Base-by-base conservation (phyloP, 2,797 vertebrate species). In the Okamejei kenojei region DNA sequence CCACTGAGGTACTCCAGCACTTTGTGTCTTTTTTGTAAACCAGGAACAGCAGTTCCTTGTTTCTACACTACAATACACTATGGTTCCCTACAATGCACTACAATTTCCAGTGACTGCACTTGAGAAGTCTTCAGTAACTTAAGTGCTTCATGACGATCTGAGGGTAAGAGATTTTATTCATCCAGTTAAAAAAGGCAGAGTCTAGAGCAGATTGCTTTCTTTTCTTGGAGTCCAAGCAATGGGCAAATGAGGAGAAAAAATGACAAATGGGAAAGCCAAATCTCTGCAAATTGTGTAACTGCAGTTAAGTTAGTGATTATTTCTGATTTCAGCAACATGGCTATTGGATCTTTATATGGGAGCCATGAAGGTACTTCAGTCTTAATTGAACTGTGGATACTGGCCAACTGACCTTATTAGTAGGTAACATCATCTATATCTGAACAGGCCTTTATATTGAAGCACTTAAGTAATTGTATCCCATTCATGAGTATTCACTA, bases 401-500 rank as follows among this genome's bases (percentile, higher is more conserved):
- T 76, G 68, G 10, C 10, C 35, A 76, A 13, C 90, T 92, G 71
- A 92, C 90, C 71, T 29, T 54, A 91, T 45, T 54, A 38, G 38
- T 76, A 76, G 71, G 90, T 54, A 92, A 73, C 88, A 45, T 74
- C 71, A 76, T 74, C 35, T 76, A 13, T 76, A 92, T 74, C n/a
- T 92, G 71, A 92, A 73, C 90, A 54, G 90, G 35, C 90, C n/a
- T 45, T 76, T 92, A 76, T 74, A 74, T 92, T 58, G 68, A 92
- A 92, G 38, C 35, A 21, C 54, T 92, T 74, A 94, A 93, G 68
- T 93, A 94, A 93, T 78, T 91, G 32, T 93, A 84, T 93, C 15
- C 93, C 94, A 93, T 93, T 94, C 93, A 38, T 26, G 73, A 93
- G 93, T 94, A 93, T 93, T 92, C 63, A 7, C 79, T 94, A 94